phyloP scores from a whole-genome alignment of 2,888 invertebrate genomes.

The Epicampocera succincta region DNA sequence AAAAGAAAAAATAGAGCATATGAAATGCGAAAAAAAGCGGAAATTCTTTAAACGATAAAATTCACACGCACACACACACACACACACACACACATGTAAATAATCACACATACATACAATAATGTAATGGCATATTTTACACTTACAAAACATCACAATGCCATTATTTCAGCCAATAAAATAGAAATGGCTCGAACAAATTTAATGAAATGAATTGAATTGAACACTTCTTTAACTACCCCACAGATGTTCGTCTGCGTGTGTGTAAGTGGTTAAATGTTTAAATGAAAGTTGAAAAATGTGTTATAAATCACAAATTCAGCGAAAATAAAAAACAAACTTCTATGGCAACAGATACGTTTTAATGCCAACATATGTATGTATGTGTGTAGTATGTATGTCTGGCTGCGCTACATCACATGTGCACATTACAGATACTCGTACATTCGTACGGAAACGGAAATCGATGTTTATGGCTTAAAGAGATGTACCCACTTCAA shows the following conservation, averaged over 20 bases:
- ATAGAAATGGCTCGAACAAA: conserved; percentile 22
- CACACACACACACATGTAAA: conserved; percentile 1
- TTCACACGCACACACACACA: conserved; percentile 27
- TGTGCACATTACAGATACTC: background rate
- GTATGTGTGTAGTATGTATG: too few species aligned
- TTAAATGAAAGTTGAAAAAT: background rate
- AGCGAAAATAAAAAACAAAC: conserved; percentile 11
- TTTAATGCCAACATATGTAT: background rate
- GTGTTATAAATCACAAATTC: conserved; percentile 45
- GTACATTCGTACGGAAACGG: conserved; percentile 29
- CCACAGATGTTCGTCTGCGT: background rate
- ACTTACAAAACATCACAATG: conserved; percentile 9
- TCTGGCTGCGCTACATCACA: too few species aligned
- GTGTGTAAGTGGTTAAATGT: background rate
- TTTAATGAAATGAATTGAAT: conserved; percentile 41
- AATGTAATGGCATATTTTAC: conserved; percentile 7
- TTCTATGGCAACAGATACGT: background rate
- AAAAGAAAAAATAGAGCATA: conserved; percentile 18
- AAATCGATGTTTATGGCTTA: conserved; percentile 51
- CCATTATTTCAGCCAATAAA: conserved; percentile 55
- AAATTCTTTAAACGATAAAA: conserved; percentile 57
- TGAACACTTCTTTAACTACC: conserved; percentile 24
- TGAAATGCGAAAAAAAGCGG: conserved; percentile 18
- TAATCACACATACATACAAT: conserved; percentile 2
- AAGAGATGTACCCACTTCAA: background rate